Evolutionary conservation across 2,797 vertebrate genomes (phyloP), one percentile per base, ranked within the genome.

Genomic region (Neomorphus geoffroyi): DNA sequence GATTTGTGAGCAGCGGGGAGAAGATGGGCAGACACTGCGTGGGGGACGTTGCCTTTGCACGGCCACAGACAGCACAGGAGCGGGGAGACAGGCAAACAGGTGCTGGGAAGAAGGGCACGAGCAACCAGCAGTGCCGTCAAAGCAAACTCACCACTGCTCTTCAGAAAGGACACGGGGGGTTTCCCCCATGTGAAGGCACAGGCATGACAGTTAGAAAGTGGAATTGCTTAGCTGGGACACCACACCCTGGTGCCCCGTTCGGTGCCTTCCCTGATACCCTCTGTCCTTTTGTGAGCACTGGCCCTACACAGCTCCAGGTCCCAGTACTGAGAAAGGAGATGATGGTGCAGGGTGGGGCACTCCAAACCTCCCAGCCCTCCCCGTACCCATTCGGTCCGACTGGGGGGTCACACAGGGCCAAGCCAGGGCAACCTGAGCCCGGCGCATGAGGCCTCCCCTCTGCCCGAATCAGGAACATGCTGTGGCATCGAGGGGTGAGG

Each of bases 41-140:
- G 43, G 37, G 18, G 9, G 13, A 4, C 14, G 26, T 67, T 0
- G 0, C 28, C n/a, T 46, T 53, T 41, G 46, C 46, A 46, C 1
- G 0, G 6, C 21, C 46, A 30, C 11, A 15, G 54, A 8, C 7
- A 39, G 48, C 41, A 39, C 46, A 27, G 54, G 24, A 45, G 46
- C 5, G 33, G 15, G 32, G 71, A 41, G 27, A 21, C 7, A 1
- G 39, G 18, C 46, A 48, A 46, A 22, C 3, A 54, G 35, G 33
- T 56, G 33, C 56, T 35, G 48, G 56, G 48, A 75, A 43, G 26
- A 32, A 43, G 18, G 32, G 15, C 8, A 50, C 18, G 23, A n/a
- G 50, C 18, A 18, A 3, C 15, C 46, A 26, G 24, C 39, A 39
- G n/a, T 15, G 24, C 69, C 53, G 46, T 30, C 53, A 37, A 27